A percentile compares a stretch with the other conserved stretches of the same genome.
These are phyloP conservation scores for Recurvirostra avosetta DNA, from an alignment of 2,113 vertebrate species.

Conservation along the genomic window DNA sequence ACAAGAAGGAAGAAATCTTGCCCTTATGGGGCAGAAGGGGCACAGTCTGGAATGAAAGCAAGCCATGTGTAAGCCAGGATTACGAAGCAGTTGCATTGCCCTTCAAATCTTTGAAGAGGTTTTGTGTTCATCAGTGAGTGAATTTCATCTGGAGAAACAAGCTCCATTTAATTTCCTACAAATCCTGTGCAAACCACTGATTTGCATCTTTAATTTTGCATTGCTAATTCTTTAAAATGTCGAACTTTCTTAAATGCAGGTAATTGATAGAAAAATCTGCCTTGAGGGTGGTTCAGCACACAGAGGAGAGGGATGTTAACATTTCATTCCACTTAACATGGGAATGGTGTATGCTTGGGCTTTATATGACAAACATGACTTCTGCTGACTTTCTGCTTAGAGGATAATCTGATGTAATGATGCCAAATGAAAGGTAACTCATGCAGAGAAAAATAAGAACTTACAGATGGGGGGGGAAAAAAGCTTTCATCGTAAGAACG, in stretches of 20 bases:
- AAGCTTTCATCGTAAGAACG: not conserved
- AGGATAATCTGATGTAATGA: not conserved
- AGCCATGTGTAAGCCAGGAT: not conserved
- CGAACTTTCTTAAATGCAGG: not conserved
- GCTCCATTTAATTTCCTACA: not conserved
- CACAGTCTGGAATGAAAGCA: not conserved
- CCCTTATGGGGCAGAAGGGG: not conserved
- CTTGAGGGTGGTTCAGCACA: not conserved
- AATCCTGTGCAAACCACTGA: not conserved
- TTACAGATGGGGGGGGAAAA: rapidly evolving
- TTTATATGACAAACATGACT: not conserved
- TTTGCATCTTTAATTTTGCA: not conserved
- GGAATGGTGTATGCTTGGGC: not conserved
- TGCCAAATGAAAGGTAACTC: not conserved
- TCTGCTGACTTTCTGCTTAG: not conserved
- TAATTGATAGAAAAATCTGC: not conserved
- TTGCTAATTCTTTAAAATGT: not conserved
- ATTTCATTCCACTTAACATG: not conserved
- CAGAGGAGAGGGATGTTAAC: not conserved
- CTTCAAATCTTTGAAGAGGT: not conserved
- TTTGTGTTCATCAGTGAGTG: not conserved
- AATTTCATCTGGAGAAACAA: not conserved
- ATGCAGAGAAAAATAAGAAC: not conserved
- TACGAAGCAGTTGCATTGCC: not conserved
- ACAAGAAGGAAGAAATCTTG: not conserved